phyloP scores from a whole-genome alignment of 1,140 invertebrate species.

The Heliconius hewitsoni region DNA sequence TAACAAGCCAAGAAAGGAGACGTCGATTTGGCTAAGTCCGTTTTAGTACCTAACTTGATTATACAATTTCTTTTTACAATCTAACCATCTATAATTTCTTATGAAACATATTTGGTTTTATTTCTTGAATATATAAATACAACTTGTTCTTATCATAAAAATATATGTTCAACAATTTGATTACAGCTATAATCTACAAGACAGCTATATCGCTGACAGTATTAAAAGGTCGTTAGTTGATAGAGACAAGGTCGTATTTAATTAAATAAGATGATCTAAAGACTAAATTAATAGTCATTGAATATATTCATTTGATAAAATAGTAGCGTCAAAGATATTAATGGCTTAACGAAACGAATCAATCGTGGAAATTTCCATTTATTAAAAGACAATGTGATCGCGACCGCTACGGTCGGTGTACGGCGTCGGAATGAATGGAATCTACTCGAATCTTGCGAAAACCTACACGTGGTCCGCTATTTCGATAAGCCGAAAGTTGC shows the following conservation, averaged over 20 bases:
- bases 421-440: conserved; percentile 21
- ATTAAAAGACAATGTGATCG: conserved; percentile 1
- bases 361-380: conserved; percentile 12
- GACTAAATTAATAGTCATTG: conserved; percentile 5
- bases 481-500: conserved; percentile 22
- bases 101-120: not conserved
- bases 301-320: not conserved
- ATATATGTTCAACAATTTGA: not conserved
- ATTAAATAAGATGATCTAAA: conserved; percentile 11
- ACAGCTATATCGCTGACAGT: conserved; percentile 10
- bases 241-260: conserved; percentile 24
- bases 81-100: not conserved
- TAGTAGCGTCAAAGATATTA: not conserved
- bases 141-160: not conserved
- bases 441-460: conserved; percentile 25
- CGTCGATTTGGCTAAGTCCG: conserved; percentile 74
- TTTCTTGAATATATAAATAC: not conserved
- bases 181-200: not conserved
- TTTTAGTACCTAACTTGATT: conserved; percentile 58
- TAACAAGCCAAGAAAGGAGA: conserved; percentile 78
- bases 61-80: conserved; percentile 25
- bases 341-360: not conserved
- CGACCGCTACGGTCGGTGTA: not conserved
- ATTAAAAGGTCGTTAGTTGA: conserved; percentile 15
- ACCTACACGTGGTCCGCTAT: conserved; percentile 6